Conservation (phyloP, 2,888 invertebrate genomes). For the Ramazzottius varieornatus region DNA sequence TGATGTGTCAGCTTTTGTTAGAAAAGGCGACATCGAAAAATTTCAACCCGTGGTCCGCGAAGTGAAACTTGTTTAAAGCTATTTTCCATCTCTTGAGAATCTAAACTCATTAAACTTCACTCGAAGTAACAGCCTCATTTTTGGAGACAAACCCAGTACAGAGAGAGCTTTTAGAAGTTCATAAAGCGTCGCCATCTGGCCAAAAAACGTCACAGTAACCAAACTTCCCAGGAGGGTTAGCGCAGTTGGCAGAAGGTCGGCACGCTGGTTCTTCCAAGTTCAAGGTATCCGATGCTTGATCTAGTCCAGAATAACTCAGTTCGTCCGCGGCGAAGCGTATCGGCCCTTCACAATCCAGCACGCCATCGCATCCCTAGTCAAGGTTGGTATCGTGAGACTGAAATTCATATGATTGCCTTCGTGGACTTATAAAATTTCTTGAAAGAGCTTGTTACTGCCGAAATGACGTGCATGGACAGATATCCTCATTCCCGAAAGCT, state of each 20-base stretch:
- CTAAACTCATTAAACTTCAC: no score
- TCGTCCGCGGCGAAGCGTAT: not conserved
- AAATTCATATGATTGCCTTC: not conserved
- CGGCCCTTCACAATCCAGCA: not conserved
- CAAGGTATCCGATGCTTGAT: not conserved
- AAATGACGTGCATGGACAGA: no score
- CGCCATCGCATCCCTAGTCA: not conserved
- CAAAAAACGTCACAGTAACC: not conserved
- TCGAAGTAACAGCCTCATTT: no score
- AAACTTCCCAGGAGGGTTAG: not conserved
- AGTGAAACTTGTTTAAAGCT: not conserved
- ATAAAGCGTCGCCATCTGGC: not conserved
- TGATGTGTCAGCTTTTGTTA: not conserved
- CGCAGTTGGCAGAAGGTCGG: not conserved
- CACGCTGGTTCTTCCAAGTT: not conserved
- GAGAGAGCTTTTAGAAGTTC: no score
- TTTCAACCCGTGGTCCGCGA: not conserved
- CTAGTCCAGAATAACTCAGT: not conserved
- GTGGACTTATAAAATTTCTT: no score
- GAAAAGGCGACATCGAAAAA: not conserved
- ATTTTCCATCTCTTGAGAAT: no score
- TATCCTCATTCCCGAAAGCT: no score
- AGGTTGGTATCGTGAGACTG: not conserved
- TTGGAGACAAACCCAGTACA: no score
- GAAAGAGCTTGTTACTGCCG: no score